A percentile compares a stretch with the other conserved stretches of the same genome.
These are phyloP conservation scores for Drosophila simulans DNA, from an alignment of 1,140 invertebrate species.

Conservation along the genomic window DNA sequence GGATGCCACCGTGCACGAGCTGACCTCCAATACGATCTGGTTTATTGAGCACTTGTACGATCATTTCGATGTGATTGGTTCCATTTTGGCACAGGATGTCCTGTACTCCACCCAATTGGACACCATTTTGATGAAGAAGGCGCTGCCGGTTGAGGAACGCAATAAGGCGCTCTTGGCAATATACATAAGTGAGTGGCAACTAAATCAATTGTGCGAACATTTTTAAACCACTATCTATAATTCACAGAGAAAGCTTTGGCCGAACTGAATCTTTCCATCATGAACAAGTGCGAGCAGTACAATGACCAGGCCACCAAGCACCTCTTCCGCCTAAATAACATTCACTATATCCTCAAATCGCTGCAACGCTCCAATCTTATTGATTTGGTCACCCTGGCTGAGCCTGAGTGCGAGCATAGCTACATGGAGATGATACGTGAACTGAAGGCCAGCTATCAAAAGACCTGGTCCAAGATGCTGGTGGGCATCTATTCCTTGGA, in stretches of 20 bases:
- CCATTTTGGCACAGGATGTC: conserved; percentile 87
- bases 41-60: conserved; percentile 93
- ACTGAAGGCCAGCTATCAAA: conserved; percentile 80
- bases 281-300: conserved; percentile 94
- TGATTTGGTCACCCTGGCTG: conserved; percentile 91
- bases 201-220: neutral
- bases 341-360: conserved; percentile 96
- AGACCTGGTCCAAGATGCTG: conserved; percentile 91
- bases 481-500: conserved; percentile 89
- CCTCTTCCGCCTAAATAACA: conserved; percentile 93
- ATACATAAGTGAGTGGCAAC: conserved; percentile 88
- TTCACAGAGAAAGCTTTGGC: conserved; percentile 92
- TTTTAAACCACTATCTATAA: neutral
- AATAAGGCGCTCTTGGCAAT: conserved; percentile 89
- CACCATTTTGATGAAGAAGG: conserved; percentile 85
- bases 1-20: conserved; percentile 98
- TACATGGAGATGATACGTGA: conserved; percentile 90
- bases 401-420: conserved; percentile 93
- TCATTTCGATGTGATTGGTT: conserved; percentile 90
- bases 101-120: conserved; percentile 85
- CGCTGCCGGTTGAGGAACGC: conserved; percentile 84
- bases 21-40: conserved; percentile 96
- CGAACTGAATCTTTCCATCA: conserved; percentile 92
- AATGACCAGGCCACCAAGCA: conserved; percentile 92
- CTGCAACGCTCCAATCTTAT: conserved; percentile 93